Percentiles rank a stretch among this genome's conserved stretches.
These are phyloP conservation scores for Chiroxiphia lanceolata DNA, from an alignment of 2,797 vertebrate species.

Conservation along the genomic window DNA sequence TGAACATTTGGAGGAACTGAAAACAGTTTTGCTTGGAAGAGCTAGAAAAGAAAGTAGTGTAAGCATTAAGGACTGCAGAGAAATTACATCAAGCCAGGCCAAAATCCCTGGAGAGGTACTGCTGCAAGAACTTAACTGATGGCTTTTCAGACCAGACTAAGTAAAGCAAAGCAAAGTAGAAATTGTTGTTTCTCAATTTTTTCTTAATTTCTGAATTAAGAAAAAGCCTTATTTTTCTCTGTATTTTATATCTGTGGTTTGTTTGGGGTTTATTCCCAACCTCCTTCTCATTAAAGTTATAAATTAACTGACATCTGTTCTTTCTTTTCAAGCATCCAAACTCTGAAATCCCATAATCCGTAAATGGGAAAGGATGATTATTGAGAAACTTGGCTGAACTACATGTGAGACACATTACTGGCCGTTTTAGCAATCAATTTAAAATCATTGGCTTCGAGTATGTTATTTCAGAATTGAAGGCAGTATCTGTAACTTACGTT, in stretches of 20 bases:
- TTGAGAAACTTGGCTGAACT: neutral
- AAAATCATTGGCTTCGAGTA: neutral
- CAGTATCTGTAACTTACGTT: neutral
- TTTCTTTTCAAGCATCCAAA: neutral
- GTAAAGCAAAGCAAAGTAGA: neutral
- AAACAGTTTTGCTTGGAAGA: neutral
- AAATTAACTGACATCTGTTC: slow-evolving; percentile 3
- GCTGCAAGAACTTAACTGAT: neutral
- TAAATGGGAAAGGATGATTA: neutral
- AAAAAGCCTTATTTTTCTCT: neutral
- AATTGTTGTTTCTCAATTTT: neutral
- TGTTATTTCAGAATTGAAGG: neutral
- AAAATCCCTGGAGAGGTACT: neutral
- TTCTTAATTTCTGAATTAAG: neutral
- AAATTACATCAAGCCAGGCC: neutral
- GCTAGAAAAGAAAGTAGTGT: neutral
- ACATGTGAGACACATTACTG: neutral
- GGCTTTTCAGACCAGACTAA: neutral
- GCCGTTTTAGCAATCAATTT: neutral
- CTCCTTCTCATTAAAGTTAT: neutral
- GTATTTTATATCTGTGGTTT: neutral
- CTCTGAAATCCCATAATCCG: slow-evolving; percentile 9
- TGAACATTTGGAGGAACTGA: neutral
- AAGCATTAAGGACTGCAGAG: neutral
- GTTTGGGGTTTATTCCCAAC: neutral